Evolutionary conservation across 2,113 vertebrate genomes (phyloP).

Genomic region (Mystacornis crossleyi): DNA sequence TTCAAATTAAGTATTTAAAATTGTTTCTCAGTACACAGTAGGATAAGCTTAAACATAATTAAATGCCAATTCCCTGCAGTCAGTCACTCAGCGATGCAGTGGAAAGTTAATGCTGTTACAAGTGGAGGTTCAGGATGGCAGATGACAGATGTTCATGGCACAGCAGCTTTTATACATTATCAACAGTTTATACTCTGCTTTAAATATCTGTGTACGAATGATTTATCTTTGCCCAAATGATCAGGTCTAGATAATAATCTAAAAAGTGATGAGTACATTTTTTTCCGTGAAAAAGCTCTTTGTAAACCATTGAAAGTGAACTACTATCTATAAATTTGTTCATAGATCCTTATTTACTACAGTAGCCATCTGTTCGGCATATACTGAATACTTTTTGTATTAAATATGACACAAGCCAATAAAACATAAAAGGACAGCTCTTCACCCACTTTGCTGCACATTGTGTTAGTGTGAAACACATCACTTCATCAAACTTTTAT

Average conservation of each 20-base stretch:
- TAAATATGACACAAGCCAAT: not conserved
- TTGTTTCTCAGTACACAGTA: not conserved
- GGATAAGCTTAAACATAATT: not conserved
- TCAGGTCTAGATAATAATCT: not conserved
- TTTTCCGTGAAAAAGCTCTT: not conserved
- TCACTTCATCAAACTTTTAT: not conserved
- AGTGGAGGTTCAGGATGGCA: not conserved
- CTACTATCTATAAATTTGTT: not conserved
- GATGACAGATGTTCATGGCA: not conserved
- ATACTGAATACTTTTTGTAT: not conserved
- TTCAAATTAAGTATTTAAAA: not conserved
- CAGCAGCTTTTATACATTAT: not conserved
- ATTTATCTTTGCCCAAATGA: not conserved
- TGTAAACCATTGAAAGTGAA: not conserved
- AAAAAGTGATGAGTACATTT: not conserved
- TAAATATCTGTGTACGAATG: not conserved
- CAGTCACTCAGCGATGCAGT: not conserved
- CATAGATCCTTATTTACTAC: not conserved
- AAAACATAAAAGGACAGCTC: not conserved
- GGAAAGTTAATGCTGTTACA: not conserved
- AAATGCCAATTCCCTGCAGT: not conserved
- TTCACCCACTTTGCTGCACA: not conserved
- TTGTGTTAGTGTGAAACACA: not conserved
- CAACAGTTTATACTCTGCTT: not conserved
- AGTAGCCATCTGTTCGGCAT: not conserved